Percentiles rank a stretch among this genome's conserved stretches.
These are phyloP conservation scores for Malacoctenus gilli DNA, from an alignment of 2,797 vertebrate species.

Conservation along the genomic window DNA sequence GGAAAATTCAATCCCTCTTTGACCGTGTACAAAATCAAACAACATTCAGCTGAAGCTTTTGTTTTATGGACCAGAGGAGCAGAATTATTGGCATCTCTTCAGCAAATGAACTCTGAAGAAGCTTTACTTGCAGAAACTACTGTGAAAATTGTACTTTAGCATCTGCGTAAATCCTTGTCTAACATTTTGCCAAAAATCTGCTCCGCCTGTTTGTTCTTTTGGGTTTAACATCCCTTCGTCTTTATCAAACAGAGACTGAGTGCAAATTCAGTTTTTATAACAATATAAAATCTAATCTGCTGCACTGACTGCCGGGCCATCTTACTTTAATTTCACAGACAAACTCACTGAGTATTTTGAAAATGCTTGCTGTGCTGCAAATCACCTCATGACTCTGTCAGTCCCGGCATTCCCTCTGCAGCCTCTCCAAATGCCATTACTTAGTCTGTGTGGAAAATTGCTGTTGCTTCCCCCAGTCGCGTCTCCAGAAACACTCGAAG, in stretches of 20 bases:
- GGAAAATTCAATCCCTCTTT: too few species aligned
- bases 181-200: conserved; percentile 5
- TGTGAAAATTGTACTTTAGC: neutral
- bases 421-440: conserved; percentile 48
- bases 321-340: conserved; percentile 33
- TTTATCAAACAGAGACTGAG: conserved; percentile 19
- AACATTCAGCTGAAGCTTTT: too few species aligned
- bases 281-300: conserved; percentile 44
- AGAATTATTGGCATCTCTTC: too few species aligned
- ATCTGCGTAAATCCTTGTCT: conserved; percentile 1
- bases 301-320: conserved; percentile 7
- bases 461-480: conserved; percentile 24
- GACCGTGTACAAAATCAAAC: too few species aligned
- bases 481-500: conserved; percentile 26
- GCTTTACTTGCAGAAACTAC: neutral
- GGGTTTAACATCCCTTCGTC: conserved; percentile 2
- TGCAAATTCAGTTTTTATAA: conserved; percentile 33
- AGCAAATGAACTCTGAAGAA: too few species aligned
- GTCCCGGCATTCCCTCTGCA: conserved; percentile 36
- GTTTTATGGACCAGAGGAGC: too few species aligned
- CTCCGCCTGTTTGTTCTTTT: conserved; percentile 9
- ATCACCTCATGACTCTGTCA: conserved; percentile 31
- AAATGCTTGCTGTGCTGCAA: conserved; percentile 32
- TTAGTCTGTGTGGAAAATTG: conserved; percentile 45
- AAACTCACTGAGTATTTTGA: conserved; percentile 33